Percentiles rank a stretch among this genome's conserved stretches.
phyloP scores from a whole-genome alignment of 2,888 invertebrate genomes.

The Megaustenia siamemsis region DNA sequence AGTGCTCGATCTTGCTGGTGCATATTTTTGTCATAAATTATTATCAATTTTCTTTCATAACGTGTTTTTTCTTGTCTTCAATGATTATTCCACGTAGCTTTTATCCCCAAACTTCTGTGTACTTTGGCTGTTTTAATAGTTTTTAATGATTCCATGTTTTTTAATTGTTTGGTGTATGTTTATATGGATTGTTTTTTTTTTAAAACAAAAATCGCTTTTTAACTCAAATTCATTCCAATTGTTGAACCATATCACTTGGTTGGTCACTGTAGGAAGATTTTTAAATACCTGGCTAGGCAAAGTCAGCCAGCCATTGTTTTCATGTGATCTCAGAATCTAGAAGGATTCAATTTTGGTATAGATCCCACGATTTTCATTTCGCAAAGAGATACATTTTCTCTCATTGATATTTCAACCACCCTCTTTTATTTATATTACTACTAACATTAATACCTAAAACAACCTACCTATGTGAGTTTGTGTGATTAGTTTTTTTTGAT shows the following conservation, averaged over 20 bases:
- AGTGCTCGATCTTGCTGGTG: not conserved
- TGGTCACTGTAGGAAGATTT: slow-evolving; percentile 52
- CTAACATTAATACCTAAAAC: slow-evolving; percentile 35
- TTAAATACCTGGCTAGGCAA: slow-evolving; percentile 7
- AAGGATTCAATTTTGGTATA: not conserved
- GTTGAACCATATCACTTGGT: slow-evolving; percentile 52
- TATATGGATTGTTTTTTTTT: slow-evolving; percentile 48
- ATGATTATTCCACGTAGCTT: slow-evolving; percentile 35
- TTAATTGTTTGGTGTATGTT: slow-evolving; percentile 58
- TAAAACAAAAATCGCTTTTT: too few relatives aligned
- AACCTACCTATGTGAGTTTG: slow-evolving; percentile 46
- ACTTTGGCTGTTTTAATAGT: slow-evolving; percentile 43
- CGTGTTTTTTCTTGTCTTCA: slow-evolving; percentile 39
- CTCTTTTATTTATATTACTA: slow-evolving; percentile 9
- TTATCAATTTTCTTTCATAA: slow-evolving; percentile 16
- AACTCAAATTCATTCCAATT: slow-evolving; percentile 58
- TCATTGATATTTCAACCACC: not conserved
- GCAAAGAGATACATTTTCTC: not conserved
- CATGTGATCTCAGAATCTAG: slow-evolving; percentile 40
- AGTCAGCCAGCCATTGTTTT: slow-evolving; percentile 5
- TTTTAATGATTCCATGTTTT: slow-evolving; percentile 39
- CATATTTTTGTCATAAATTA: not conserved
- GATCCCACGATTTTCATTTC: not conserved
- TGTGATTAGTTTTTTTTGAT: slow-evolving; percentile 16
- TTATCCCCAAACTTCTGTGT: slow-evolving; percentile 25